Evolutionary conservation across 2,797 vertebrate species (phyloP), one percentile per base, ranked within the genome.

Genomic region (Sebastes miniatus): DNA sequence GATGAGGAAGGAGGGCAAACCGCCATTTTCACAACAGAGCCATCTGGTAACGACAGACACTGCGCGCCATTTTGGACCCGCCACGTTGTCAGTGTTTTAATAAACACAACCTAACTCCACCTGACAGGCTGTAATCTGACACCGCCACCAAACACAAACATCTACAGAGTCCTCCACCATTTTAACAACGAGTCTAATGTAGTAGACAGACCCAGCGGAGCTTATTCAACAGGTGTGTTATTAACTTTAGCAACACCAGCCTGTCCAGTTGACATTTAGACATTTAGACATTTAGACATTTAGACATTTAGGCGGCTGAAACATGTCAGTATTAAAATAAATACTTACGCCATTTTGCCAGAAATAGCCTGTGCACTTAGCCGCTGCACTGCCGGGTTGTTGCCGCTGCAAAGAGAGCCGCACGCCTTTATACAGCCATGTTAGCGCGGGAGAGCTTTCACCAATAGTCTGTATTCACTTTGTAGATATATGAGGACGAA

Each of bases 291-390:
- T 57, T 7, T 9, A 1, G 8, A 29, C 22, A 25, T 57, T 7
- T 9, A 1, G 20, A 25, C 22, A 25, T 57, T 7, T 9, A 1
- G 20, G 4, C 34, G 6, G 2, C 9, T 18, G 32, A 3, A 69
- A 1, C 3, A 50, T 10, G 14, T 14, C 2, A 1, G 10, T 1
- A 22, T 7, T 39, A 13, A 2, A 39, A n/a, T 14, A 70, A 76
- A 73, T 73, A 96, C 96, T 96, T 96, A 96, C 96, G 96, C 95
- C 96, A 96, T 96, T 92, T 95, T 96, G 94, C 95, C 91, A 87
- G 87, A 94, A 93, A 95, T 76, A 91, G 91, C 94, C 95, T 91
- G 88, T 92, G 95, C 96, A 91, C 76, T 91, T 86, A 31, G 93
- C 94, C 94, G 83, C 73, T 94, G 96, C 95, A 95, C 95, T 96